phyloP scores from a whole-genome alignment of 2,113 vertebrate genomes.

The Beaufortia kweichowensis region DNA sequence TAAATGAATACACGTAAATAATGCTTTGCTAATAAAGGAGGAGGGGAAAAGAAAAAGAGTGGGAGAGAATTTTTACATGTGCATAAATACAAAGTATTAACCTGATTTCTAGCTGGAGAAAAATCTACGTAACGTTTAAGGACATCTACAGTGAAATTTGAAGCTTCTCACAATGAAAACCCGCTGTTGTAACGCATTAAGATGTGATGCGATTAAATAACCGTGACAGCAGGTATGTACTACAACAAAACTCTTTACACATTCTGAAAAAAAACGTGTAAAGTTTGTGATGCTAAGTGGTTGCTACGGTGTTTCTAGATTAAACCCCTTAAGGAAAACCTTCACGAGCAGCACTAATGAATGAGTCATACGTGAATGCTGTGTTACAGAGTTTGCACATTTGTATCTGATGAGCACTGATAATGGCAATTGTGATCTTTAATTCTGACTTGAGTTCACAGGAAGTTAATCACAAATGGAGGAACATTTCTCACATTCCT shows the following conservation, averaged over 20 bases:
- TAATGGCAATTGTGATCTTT: slow-evolving; percentile 17
- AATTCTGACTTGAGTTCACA: not conserved
- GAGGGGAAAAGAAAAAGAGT: not conserved
- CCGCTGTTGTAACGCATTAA: not conserved
- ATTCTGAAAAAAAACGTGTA: no score
- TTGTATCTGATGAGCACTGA: slow-evolving; percentile 20
- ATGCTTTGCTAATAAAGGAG: slow-evolving; percentile 18
- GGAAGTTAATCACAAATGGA: not conserved
- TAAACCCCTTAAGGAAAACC: no score
- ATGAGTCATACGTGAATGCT: not conserved
- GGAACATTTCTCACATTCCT: no score
- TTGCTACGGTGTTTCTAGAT: no score
- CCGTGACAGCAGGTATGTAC: slow-evolving; percentile 2
- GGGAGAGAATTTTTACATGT: not conserved
- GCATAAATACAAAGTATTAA: slow-evolving; percentile 11
- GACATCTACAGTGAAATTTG: not conserved
- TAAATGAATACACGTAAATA: slow-evolving; percentile 14
- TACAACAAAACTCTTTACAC: no score
- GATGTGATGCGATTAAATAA: not conserved
- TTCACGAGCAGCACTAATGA: no score
- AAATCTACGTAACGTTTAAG: no score
- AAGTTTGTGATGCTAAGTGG: no score
- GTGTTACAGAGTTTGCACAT: not conserved
- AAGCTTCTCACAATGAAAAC: not conserved
- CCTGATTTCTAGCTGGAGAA: no score